Evolutionary conservation across 2,888 invertebrate species (phyloP).

Genomic region (Leptothorax acervorum): DNA sequence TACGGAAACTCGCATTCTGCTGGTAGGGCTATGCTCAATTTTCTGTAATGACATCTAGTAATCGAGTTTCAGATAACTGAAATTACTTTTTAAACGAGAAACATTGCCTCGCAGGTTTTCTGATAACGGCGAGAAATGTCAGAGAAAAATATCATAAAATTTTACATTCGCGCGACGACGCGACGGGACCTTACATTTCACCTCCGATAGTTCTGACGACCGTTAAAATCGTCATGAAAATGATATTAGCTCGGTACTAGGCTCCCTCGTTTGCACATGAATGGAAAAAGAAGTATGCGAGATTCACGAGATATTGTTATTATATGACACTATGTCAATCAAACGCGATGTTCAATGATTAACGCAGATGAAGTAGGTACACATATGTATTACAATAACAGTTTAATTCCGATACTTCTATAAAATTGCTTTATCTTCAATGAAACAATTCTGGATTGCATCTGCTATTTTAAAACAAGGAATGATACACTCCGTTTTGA

Average conservation of each 20-base stretch:
- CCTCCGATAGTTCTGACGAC: constrained; percentile 7
- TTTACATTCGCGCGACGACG: constrained; percentile 26
- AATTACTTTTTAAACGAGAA: constrained; percentile 55
- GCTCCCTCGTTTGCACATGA: neutral
- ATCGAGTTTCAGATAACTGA: constrained; percentile 42
- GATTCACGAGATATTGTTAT: constrained; percentile 11
- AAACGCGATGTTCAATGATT: neutral
- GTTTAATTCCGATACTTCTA: neutral
- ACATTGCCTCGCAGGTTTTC: constrained; percentile 15
- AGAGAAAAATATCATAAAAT: constrained; percentile 42
- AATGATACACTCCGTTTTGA: neutral
- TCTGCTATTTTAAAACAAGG: neutral
- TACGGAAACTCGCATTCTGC: neutral
- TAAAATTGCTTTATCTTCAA: neutral
- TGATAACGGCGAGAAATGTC: constrained; percentile 30
- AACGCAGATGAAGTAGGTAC: neutral
- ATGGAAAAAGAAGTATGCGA: neutral
- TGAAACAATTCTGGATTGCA: neutral
- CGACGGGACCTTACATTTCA: constrained; percentile 12
- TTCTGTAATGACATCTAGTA: constrained; percentile 42
- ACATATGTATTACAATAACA: neutral
- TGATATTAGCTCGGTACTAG: neutral
- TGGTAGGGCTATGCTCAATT: constrained; percentile 18
- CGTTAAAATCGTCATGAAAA: constrained; percentile 44
- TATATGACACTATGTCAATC: neutral